These are phyloP conservation scores for Ferdinandea cuprea DNA, from an alignment of 2,888 invertebrate genomes.

Conservation along the genomic window DNA sequence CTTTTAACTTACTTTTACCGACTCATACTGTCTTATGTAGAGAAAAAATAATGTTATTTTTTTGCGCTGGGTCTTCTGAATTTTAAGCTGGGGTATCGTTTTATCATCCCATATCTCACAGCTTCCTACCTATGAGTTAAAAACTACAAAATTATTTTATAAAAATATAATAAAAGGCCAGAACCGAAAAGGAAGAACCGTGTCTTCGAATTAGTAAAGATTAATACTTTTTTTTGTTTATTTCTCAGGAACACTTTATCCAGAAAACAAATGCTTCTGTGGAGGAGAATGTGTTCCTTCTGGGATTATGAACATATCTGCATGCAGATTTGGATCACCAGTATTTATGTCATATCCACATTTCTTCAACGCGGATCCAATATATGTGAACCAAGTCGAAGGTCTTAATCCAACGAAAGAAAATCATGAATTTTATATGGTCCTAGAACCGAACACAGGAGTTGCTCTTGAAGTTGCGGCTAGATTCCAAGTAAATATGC, in stretches of 20 bases:
- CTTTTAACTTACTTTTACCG: too few relatives aligned
- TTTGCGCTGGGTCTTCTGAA: too few relatives aligned
- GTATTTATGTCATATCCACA: conserved; percentile 93
- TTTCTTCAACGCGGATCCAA: conserved; percentile 90
- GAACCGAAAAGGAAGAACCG: too few relatives aligned
- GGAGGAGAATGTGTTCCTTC: conserved; percentile 88
- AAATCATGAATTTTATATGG: conserved; percentile 90
- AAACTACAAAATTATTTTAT: too few relatives aligned
- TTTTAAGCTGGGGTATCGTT: too few relatives aligned
- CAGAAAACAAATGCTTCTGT: conserved; percentile 89
- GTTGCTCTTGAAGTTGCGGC: conserved; percentile 90
- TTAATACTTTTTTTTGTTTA: conserved; percentile 1
- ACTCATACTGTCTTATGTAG: too few relatives aligned
- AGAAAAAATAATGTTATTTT: too few relatives aligned
- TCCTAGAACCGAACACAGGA: conserved; percentile 90
- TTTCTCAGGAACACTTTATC: conserved; percentile 84
- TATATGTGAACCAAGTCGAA: conserved; percentile 85
- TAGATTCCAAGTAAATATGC: conserved; percentile 91
- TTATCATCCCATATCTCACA: too few relatives aligned
- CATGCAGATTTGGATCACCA: conserved; percentile 91
- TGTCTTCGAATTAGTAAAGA: too few relatives aligned
- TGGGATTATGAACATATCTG: conserved; percentile 90
- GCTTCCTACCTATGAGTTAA: too few relatives aligned
- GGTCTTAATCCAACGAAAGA: conserved; percentile 88
- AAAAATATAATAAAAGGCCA: too few relatives aligned